Evolutionary conservation across 2,797 vertebrate genomes (phyloP).

Genomic region (Xenopus petersii): DNA sequence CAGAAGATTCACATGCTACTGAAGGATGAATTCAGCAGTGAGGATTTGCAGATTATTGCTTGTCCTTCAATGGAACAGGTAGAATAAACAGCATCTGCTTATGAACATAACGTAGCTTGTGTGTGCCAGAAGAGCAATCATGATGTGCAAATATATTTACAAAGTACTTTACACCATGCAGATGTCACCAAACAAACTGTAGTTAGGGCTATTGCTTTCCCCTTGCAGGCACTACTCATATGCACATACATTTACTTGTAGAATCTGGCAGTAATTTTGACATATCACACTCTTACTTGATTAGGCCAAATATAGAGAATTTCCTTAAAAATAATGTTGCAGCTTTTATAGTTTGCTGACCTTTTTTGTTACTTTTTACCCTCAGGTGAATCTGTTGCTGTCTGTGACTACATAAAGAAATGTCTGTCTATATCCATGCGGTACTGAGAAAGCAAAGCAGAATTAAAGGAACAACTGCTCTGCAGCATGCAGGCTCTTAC

Average conservation of each 20-base stretch:
- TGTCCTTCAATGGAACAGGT: slow-evolving; percentile 89
- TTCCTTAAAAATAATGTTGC: no score
- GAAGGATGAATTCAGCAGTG: slow-evolving; percentile 89
- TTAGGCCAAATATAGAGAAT: no score
- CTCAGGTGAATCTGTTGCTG: slow-evolving; percentile 88
- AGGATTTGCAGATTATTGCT: slow-evolving; percentile 92
- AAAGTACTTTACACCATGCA: slow-evolving; percentile 14
- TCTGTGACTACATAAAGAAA: slow-evolving; percentile 77
- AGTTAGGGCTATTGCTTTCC: no score
- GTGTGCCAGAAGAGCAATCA: slow-evolving; percentile 2
- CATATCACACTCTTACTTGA: no score
- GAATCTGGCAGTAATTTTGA: no score
- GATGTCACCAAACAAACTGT: background rate
- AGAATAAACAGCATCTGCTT: slow-evolving; percentile 8
- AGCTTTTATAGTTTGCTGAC: no score
- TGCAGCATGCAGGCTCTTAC: slow-evolving; percentile 5
- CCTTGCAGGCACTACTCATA: no score
- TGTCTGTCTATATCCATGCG: background rate
- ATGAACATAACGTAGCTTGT: background rate
- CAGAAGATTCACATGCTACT: slow-evolving; percentile 86
- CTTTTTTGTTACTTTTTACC: no score
- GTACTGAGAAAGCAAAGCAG: slow-evolving; percentile 5
- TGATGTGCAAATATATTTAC: slow-evolving; percentile 24
- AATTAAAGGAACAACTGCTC: slow-evolving; percentile 11
- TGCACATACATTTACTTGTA: no score